Conservation (phyloP, 2,888 invertebrate genomes). For the Drosophila eohydei region DNA sequence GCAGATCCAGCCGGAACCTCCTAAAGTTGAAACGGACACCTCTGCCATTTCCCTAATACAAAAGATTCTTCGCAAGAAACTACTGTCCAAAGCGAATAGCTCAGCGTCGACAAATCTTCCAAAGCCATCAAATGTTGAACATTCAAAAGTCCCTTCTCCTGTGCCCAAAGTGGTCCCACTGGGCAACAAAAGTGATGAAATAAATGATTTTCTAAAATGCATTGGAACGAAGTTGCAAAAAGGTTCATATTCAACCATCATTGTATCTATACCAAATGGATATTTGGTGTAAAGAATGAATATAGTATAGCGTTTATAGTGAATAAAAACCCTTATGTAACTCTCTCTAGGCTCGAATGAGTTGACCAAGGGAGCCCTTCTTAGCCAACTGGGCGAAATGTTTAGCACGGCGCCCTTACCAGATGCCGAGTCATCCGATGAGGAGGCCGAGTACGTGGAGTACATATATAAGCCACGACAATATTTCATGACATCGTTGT, state of each 20-base stretch:
- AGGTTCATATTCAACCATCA: slow-evolving; percentile 37
- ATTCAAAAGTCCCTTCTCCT: neutral
- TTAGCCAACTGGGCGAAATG: slow-evolving; percentile 80
- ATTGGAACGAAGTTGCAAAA: slow-evolving; percentile 60
- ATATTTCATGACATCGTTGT: slow-evolving; percentile 87
- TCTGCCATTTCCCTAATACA: slow-evolving; percentile 66
- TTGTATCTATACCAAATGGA: neutral
- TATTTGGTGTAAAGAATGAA: neutral
- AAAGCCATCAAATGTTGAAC: neutral
- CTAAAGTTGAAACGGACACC: slow-evolving; percentile 14
- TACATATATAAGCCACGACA: slow-evolving; percentile 89
- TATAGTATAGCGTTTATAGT: too few relatives aligned
- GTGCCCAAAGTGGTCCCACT: neutral
- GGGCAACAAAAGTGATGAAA: slow-evolving; percentile 29
- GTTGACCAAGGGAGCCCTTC: slow-evolving; percentile 64
- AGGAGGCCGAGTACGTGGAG: slow-evolving; percentile 87
- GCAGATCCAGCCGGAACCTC: neutral
- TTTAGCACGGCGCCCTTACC: slow-evolving; percentile 78
- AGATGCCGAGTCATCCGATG: slow-evolving; percentile 83
- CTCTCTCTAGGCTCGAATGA: slow-evolving; percentile 32
- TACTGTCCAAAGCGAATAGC: slow-evolving; percentile 48
- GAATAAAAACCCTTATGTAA: slow-evolving; percentile 5
- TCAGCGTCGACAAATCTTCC: neutral
- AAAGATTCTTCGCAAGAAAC: slow-evolving; percentile 68
- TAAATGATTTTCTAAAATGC: slow-evolving; percentile 53